These are phyloP conservation scores for Passer montanus DNA, from an alignment of 2,113 vertebrate species.

Conservation along the genomic window DNA sequence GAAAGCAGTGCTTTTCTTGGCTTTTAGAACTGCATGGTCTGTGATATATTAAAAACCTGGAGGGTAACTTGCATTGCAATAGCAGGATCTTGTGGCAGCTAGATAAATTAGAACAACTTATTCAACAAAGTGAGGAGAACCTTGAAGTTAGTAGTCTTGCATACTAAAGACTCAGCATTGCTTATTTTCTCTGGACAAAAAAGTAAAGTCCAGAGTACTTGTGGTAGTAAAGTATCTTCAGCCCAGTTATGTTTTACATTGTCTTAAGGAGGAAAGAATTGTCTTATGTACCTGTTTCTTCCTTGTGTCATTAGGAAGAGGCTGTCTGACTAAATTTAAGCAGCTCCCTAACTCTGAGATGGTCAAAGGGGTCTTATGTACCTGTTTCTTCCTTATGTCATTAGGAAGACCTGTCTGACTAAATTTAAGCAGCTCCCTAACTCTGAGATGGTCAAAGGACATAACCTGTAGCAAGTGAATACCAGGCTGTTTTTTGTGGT, in stretches of 20 bases:
- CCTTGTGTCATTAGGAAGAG: not conserved
- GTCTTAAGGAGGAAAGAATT: not conserved
- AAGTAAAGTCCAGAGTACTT: not conserved
- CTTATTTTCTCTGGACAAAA: not conserved
- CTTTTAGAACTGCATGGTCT: not conserved
- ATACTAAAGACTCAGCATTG: not conserved
- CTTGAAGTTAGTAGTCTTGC: not conserved
- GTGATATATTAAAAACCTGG: not conserved
- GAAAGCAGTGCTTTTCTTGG: not conserved
- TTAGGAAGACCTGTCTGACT: not conserved
- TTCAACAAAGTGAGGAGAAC: not conserved
- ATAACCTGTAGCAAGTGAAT: not conserved
- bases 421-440: not conserved
- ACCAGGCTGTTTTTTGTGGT: not conserved
- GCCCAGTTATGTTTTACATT: not conserved
- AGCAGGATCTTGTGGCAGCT: not conserved
- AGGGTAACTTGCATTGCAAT: not conserved
- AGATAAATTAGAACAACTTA: slow-evolving; percentile 14
- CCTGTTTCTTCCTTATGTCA: not conserved
- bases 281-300: not conserved
- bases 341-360: not conserved
- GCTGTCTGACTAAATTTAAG: not conserved
- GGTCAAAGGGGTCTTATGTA: not conserved
- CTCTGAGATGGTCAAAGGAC: not conserved
- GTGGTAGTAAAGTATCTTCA: not conserved